Evolutionary conservation across 2,797 vertebrate species (phyloP), one percentile per base, ranked within the genome.

Genomic region (Enteromius viviparus): DNA sequence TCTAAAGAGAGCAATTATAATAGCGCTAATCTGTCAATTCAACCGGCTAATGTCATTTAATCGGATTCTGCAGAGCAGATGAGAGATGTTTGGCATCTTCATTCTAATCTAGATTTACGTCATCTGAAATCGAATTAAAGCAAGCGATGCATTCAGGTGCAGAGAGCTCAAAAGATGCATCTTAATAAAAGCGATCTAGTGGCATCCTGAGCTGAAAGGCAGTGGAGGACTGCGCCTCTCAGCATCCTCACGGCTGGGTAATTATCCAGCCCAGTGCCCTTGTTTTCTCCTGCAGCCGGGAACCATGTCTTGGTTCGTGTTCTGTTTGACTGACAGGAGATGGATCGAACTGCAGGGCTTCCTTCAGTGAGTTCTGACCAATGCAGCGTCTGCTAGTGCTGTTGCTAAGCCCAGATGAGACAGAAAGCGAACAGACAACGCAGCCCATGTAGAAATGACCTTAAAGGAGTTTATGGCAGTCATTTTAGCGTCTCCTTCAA

Each of bases 201-300:
- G 78, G 60, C 66, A 64, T 64, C 40, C 53, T 26, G n/a, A 78
- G 37, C 26, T 14, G n/a, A 81, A 45, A 29, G 60, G 4, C 21
- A 17, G 47, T 26, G 21, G 42, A 65, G 60, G 21, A 71, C 71
- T 75, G 71, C 80, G 55, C 69, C 45, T 55, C 47, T 80, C 64
- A 42, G 86, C 85, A 85, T 86, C 81, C 83, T 76, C 45, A 62
- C 78, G 45, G 53, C 72, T 37, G 82, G 83, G 42, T 77, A 55
- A 55, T 76, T 72, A 76, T 76, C 69, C 72, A 84, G 78, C 85
- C 82, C 81, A 84, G 65, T 89, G 88, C 84, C 85, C 85, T 87
- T 87, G 88, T 89, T 89, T 88, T 87, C 87, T 82, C 60, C 72
- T 82, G 82, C 29, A 79, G 80, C 77, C 84, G 42, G 83, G 68